Conservation (phyloP, 2,797 vertebrate species). For the Coluber constrictor region DNA sequence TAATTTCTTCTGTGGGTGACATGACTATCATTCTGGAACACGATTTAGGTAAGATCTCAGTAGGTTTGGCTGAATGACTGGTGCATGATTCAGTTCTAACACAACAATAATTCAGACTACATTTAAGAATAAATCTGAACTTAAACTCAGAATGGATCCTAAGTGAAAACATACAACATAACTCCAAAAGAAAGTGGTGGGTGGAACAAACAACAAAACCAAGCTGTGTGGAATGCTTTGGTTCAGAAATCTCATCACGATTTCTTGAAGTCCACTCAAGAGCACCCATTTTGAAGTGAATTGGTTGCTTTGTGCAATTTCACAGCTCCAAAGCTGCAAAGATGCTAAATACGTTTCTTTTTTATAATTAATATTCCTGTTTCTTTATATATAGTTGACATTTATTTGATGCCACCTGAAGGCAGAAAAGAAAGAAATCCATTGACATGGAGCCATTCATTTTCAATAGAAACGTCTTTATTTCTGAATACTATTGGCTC, state of each 20-base stretch:
- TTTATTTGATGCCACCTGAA: slow-evolving; percentile 17
- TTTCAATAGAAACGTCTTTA: slow-evolving; percentile 37
- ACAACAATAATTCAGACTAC: not conserved
- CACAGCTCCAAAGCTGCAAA: slow-evolving; percentile 25
- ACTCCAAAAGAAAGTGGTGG: not conserved
- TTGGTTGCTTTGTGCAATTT: slow-evolving; percentile 15
- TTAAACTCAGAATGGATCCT: not conserved
- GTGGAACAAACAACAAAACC: not conserved
- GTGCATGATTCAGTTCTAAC: not conserved
- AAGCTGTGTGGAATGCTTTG: not conserved
- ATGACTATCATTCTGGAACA: not conserved
- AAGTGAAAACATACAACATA: not conserved
- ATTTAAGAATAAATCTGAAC: not conserved
- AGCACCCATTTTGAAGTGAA: not conserved
- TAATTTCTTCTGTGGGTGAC: slow-evolving; percentile 28
- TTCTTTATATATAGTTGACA: not conserved
- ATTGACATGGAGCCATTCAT: slow-evolving; percentile 35
- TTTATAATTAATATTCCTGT: slow-evolving; percentile 9
- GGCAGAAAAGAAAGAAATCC: slow-evolving; percentile 15
- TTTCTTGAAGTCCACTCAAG: not conserved
- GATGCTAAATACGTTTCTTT: not conserved
- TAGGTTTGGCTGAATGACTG: not conserved
- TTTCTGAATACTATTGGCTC: slow-evolving; percentile 43
- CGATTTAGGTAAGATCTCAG: not conserved
- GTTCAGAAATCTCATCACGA: not conserved